Percentiles rank a stretch among this genome's conserved stretches.
These are phyloP conservation scores for Hemistola chrysoprasaria DNA, from an alignment of 2,888 invertebrate genomes.

Conservation along the genomic window DNA sequence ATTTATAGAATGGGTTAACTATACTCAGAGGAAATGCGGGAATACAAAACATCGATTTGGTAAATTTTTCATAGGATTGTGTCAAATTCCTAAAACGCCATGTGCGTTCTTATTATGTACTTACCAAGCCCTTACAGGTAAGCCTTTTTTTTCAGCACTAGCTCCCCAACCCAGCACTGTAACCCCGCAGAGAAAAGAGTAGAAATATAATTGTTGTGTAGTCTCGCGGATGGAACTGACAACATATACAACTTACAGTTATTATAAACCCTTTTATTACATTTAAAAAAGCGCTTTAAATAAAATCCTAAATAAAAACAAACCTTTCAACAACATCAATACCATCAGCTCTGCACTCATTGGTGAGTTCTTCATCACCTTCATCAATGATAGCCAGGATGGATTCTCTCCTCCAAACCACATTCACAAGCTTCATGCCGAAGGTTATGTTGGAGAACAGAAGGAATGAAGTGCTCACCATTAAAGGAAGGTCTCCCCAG, in stretches of 20 bases:
- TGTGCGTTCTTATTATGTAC: too few relatives aligned
- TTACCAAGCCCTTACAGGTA: slow-evolving; percentile 61
- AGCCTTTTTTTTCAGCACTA: slow-evolving; percentile 47
- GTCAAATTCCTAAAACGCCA: too few relatives aligned
- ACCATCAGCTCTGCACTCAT: slow-evolving; percentile 36
- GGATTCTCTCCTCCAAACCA: slow-evolving; percentile 35
- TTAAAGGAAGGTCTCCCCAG: slow-evolving; percentile 59
- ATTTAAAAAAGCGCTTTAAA: too few relatives aligned
- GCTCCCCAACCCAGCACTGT: slow-evolving; percentile 50
- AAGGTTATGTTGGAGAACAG: slow-evolving; percentile 58
- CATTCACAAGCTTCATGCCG: slow-evolving; percentile 49
- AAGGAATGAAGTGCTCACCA: slow-evolving; percentile 59
- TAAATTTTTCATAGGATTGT: too few relatives aligned
- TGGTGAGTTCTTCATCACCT: slow-evolving; percentile 37
- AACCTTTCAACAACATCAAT: slow-evolving; percentile 48
- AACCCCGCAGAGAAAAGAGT: slow-evolving; percentile 34
- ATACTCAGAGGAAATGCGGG: too few relatives aligned
- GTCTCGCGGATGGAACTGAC: slow-evolving; percentile 47
- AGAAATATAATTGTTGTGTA: slow-evolving; percentile 35
- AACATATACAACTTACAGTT: background rate
- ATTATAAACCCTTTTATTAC: background rate
- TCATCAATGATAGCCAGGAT: slow-evolving; percentile 46
- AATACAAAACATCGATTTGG: too few relatives aligned
- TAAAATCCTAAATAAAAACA: too few relatives aligned
- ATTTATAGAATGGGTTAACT: too few relatives aligned